Conservation (phyloP, 2,888 invertebrate species). For the Iphiclides podalirius region DNA sequence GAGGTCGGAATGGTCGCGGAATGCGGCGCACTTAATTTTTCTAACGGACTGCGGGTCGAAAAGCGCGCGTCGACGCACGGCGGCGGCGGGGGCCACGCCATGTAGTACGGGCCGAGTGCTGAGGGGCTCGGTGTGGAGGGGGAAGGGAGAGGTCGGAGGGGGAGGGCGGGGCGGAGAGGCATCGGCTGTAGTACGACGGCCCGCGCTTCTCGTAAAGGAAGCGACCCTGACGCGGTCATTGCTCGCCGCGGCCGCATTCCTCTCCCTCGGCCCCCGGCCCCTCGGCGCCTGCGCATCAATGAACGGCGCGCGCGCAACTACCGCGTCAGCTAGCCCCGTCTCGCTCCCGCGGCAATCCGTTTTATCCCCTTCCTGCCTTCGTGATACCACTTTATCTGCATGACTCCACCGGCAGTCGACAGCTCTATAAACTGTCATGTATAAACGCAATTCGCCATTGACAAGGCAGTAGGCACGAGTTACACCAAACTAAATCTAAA, state of each 20-base stretch:
- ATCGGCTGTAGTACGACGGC: constrained; percentile 74
- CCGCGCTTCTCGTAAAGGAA: constrained; percentile 78
- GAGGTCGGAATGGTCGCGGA: constrained; percentile 61
- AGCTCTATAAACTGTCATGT: constrained; percentile 5
- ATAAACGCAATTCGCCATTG: constrained; percentile 17
- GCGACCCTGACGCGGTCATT: constrained; percentile 80
- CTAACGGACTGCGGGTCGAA: constrained; percentile 76
- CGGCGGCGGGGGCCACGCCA: constrained; percentile 57
- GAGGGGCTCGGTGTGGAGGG: constrained; percentile 38
- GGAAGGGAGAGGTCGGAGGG: constrained; percentile 27
- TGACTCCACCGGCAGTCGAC: constrained; percentile 24
- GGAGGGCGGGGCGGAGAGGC: constrained; percentile 9
- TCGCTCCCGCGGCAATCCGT: constrained; percentile 47
- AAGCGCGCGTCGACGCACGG: constrained; percentile 69
- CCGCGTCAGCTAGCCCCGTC: constrained; percentile 54
- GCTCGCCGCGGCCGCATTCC: constrained; percentile 78
- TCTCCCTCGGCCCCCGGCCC: constrained; percentile 55
- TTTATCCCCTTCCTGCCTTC: constrained; percentile 40
- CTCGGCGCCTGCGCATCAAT: constrained; percentile 74
- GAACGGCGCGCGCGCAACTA: constrained; percentile 72
- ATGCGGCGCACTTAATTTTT: constrained; percentile 78
- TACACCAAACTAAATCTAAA: background rate
- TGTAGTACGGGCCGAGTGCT: constrained; percentile 59
- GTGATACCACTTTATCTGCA: constrained; percentile 31
- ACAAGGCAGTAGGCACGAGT: constrained; percentile 1